Conservation (phyloP, 2,888 invertebrate species). For the Boloria euphrosyne region DNA sequence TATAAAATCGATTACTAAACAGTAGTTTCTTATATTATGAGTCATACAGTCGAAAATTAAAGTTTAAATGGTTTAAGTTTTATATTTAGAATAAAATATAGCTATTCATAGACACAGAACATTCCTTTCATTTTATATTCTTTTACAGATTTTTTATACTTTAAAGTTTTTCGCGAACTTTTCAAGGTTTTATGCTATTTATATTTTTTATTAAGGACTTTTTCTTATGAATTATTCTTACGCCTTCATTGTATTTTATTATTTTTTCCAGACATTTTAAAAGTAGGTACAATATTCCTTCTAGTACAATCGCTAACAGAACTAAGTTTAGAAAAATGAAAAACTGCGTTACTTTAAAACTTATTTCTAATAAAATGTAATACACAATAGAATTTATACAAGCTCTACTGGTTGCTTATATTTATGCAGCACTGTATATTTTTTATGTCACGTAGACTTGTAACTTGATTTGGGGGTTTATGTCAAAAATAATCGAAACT, state of each 20-base stretch:
- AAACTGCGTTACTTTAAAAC: too few relatives aligned
- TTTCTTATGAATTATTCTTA: neutral
- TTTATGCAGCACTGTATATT: too few relatives aligned
- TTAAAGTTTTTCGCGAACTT: conserved; percentile 21
- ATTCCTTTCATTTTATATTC: conserved; percentile 15
- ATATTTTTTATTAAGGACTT: conserved; percentile 4
- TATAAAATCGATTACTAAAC: too few relatives aligned
- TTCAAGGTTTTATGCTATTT: conserved; percentile 25
- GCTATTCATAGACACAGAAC: conserved; percentile 13
- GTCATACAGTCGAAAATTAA: too few relatives aligned
- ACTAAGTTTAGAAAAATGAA: neutral
- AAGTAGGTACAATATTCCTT: neutral
- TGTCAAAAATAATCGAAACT: too few relatives aligned
- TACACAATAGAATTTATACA: too few relatives aligned
- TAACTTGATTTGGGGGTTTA: too few relatives aligned
- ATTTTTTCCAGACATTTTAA: neutral
- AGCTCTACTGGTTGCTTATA: too few relatives aligned
- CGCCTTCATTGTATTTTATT: neutral
- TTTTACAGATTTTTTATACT: conserved; percentile 11
- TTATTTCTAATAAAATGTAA: too few relatives aligned
- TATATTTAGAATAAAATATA: conserved; percentile 1
- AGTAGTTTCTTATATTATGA: too few relatives aligned
- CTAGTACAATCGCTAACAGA: conserved; percentile 6
- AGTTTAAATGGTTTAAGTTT: neutral
- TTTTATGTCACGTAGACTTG: too few relatives aligned